phyloP scores from a whole-genome alignment of 2,113 vertebrate genomes.

The Tachysurus vachellii region DNA sequence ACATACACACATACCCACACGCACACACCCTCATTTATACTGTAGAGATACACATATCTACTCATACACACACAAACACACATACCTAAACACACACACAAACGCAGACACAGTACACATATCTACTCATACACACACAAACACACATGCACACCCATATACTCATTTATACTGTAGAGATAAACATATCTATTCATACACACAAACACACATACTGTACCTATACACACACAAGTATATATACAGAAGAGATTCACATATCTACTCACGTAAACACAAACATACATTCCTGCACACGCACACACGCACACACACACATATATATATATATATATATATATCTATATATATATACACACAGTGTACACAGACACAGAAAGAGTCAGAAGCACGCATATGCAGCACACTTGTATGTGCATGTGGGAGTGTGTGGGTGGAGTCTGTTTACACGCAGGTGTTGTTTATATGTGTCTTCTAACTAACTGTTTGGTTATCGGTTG shows the following conservation, averaged over 20 bases:
- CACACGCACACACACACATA: constrained; percentile 27
- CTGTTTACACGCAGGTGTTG: constrained; percentile 42
- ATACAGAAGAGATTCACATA: no score
- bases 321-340: constrained; percentile 8
- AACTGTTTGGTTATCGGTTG: constrained; percentile 46
- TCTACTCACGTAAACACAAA: no score
- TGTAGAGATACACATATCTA: not conserved
- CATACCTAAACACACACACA: not conserved
- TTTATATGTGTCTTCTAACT: constrained; percentile 38
- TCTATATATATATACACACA: not conserved
- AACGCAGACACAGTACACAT: no score
- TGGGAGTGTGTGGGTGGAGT: constrained; percentile 26
- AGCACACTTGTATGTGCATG: not conserved
- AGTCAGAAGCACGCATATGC: not conserved
- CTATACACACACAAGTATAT: no score
- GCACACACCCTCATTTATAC: no score
- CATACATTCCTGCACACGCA: not conserved
- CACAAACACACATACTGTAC: not conserved
- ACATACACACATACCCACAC: not conserved
- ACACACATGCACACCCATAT: not conserved
- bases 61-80: not conserved
- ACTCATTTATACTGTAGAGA: no score
- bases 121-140: not conserved
- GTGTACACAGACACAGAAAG: not conserved
- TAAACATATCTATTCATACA: not conserved